phyloP scores from a whole-genome alignment of 2,888 invertebrate species.

The Apamea crenata region DNA sequence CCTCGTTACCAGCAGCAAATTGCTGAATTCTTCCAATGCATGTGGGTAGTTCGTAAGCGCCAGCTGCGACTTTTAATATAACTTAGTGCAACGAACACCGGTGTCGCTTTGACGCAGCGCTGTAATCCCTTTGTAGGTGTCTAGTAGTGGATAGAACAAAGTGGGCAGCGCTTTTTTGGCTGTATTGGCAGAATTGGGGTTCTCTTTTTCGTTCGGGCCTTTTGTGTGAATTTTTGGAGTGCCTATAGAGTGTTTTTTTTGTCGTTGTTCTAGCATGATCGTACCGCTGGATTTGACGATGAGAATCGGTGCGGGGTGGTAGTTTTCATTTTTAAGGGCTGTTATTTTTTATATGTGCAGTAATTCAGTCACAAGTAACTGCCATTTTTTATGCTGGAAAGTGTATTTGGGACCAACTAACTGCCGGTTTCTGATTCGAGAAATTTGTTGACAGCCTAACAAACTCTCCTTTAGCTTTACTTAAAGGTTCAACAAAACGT shows the following conservation, averaged over 20 bases:
- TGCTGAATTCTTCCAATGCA: conserved; percentile 45
- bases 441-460: not conserved
- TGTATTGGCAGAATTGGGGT: conserved; percentile 8
- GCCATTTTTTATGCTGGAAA: not conserved
- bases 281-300: not conserved
- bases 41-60: conserved; percentile 28
- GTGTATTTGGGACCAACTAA: not conserved
- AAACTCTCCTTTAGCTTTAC: not conserved
- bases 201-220: not conserved
- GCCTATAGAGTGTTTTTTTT: conserved; percentile 10
- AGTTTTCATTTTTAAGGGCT: not conserved
- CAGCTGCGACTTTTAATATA: conserved; percentile 68
- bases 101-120: conserved; percentile 28
- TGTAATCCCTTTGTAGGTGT: conserved; percentile 24
- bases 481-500: too few species aligned
- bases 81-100: conserved; percentile 49
- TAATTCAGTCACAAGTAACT: not conserved
- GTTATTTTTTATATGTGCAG: not conserved
- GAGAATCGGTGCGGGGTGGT: not conserved
- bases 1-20: conserved; percentile 33
- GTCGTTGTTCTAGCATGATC: not conserved
- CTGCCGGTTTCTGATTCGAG: not conserved
- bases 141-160: conserved; percentile 5
- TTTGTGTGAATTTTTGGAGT: not conserved
- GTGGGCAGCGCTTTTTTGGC: conserved; percentile 25